Evolutionary conservation across 2,888 invertebrate genomes (phyloP).

Genomic region (Lasioglossum leucozonium): DNA sequence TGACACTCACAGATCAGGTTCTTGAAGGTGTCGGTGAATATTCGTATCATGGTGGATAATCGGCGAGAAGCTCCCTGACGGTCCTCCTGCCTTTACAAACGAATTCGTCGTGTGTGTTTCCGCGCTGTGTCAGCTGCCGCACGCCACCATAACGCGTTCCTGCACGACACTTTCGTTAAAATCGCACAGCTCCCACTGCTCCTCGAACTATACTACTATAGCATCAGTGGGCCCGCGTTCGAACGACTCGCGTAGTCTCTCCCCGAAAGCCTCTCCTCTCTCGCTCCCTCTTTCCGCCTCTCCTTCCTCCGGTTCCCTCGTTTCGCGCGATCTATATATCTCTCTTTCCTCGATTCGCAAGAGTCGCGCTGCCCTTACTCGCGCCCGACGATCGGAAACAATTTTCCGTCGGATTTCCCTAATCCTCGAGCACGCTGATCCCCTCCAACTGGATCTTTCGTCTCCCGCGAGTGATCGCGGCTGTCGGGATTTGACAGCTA

Average conservation of each 20-base stretch:
- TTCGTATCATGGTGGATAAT: constrained; percentile 79
- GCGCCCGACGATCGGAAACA: constrained; percentile 8
- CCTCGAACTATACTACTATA: constrained; percentile 59
- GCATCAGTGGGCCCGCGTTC: constrained; percentile 54
- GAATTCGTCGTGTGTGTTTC: constrained; percentile 37
- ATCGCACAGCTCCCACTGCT: constrained; percentile 50
- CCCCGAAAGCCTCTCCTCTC: constrained; percentile 42
- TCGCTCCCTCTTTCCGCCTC: constrained; percentile 5
- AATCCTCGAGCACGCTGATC: constrained; percentile 1
- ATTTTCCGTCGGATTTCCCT: not conserved
- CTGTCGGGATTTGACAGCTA: not conserved
- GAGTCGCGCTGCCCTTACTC: not conserved
- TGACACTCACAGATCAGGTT: constrained; percentile 81
- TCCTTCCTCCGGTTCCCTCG: constrained; percentile 8
- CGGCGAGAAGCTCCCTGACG: constrained; percentile 33
- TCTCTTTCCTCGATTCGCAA: constrained; percentile 12
- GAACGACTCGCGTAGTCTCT: constrained; percentile 53
- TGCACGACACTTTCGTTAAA: constrained; percentile 56
- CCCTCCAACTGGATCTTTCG: not conserved
- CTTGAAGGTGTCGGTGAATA: constrained; percentile 80
- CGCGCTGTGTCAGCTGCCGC: constrained; percentile 65
- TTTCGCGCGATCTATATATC: constrained; percentile 14
- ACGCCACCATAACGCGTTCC: constrained; percentile 69
- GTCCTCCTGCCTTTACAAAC: constrained; percentile 36
- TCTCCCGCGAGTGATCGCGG: not conserved